These are phyloP conservation scores for Sitta carolinensis DNA, from an alignment of 2,797 vertebrate species.

Conservation along the genomic window DNA sequence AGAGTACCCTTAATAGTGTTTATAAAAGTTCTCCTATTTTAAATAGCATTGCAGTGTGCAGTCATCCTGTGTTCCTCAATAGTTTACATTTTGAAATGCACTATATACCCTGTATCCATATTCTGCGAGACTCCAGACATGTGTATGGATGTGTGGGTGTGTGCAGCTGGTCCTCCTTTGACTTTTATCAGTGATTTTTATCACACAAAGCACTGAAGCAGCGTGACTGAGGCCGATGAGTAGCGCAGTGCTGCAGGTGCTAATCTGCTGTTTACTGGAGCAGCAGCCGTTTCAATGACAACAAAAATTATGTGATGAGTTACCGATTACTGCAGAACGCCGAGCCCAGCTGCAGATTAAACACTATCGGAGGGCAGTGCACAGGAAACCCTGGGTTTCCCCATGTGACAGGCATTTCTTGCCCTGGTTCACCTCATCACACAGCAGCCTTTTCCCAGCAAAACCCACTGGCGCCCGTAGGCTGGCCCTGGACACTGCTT, in stretches of 20 bases:
- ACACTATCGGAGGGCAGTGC: rapidly evolving
- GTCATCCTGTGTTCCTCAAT: not conserved
- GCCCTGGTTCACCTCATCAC: rapidly evolving
- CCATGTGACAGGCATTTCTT: not conserved
- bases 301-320: not conserved
- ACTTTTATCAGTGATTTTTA: not conserved
- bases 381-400: not conserved
- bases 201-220: not conserved
- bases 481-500: not conserved
- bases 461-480: rapidly evolving
- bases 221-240: not conserved
- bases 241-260: not conserved
- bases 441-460: not conserved
- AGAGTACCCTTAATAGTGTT: not conserved
- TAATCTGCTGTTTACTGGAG: not conserved
- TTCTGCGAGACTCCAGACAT: not conserved
- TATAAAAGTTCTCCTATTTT: not conserved
- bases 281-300: not conserved
- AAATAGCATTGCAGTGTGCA: not conserved
- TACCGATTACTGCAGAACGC: not conserved
- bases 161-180: not conserved
- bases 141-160: not conserved
- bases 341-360: not conserved
- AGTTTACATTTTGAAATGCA: not conserved
- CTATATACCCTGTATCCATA: rapidly evolving